A percentile compares a stretch with the other conserved stretches of the same genome.
Conservation (phyloP, 2,113 vertebrate genomes). For the Dolichallabes microphthalmus region DNA sequence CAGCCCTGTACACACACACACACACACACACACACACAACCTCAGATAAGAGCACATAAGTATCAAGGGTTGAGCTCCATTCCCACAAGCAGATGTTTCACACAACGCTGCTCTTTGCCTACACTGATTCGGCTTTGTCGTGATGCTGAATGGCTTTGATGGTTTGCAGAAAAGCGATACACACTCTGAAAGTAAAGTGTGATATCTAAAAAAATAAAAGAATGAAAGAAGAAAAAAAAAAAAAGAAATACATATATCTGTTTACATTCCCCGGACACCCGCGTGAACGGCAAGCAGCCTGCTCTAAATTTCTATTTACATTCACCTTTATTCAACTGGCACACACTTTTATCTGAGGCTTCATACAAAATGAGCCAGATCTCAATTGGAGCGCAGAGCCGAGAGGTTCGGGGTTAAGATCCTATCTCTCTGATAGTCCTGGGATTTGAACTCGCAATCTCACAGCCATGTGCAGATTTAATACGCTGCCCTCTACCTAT, state of each 20-base stretch:
- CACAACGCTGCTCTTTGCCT: conserved; percentile 30
- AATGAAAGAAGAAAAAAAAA: not conserved
- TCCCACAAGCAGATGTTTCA: conserved; percentile 44
- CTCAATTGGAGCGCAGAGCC: not conserved
- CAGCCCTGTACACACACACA: conserved; percentile 49
- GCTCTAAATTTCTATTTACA: not conserved
- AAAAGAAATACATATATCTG: not conserved
- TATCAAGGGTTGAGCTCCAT: conserved; percentile 10
- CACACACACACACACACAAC: conserved; percentile 30
- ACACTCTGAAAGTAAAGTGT: not conserved
- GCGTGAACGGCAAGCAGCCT: not conserved
- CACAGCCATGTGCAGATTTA: not conserved
- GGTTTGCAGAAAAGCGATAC: not conserved
- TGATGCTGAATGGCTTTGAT: conserved; percentile 13
- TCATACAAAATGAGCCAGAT: not conserved
- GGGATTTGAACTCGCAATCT: not conserved
- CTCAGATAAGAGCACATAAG: conserved; percentile 21
- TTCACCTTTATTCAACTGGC: conserved; percentile 6
- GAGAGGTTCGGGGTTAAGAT: not conserved
- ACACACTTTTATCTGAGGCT: too few relatives aligned
- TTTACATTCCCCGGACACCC: not conserved
- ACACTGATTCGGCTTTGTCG: conserved; percentile 22
- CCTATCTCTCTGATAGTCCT: not conserved
- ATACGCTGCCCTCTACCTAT: too few relatives aligned
- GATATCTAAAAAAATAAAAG: not conserved